Percentiles rank a stretch among this genome's conserved stretches.
Conservation (phyloP, 1,140 invertebrate species). For the Stegodyphus mimosarum region DNA sequence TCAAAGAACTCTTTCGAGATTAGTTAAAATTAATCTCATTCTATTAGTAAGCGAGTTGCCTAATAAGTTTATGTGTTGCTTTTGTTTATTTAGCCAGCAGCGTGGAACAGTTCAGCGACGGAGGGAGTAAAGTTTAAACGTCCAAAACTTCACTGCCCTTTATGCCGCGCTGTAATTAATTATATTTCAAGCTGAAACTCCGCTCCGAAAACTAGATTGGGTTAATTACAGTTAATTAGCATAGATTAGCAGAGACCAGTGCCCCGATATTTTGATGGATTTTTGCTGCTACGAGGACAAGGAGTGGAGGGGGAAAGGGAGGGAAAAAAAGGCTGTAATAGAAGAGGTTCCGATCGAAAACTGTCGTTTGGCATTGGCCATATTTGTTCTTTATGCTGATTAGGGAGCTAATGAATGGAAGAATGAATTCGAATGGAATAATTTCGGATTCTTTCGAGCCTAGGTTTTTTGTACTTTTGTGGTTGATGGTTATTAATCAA, state of each 20-base stretch:
- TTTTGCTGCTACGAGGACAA: background rate
- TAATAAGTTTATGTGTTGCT: no score
- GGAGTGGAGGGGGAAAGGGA: background rate
- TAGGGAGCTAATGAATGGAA: background rate
- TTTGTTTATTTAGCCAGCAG: no score
- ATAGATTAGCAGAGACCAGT: constrained; percentile 23
- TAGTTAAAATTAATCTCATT: no score
- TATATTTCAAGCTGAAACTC: background rate
- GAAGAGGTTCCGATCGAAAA: constrained; percentile 1
- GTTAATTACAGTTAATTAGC: constrained; percentile 48
- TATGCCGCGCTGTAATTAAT: constrained; percentile 17
- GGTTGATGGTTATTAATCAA: background rate
- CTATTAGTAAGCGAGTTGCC: no score
- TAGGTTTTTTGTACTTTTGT: no score
- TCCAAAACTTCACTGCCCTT: background rate
- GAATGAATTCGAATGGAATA: background rate
- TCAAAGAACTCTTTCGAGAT: no score
- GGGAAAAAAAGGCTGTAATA: constrained; percentile 17
- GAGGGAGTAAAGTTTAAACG: no score
- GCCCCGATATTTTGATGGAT: background rate
- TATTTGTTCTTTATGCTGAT: background rate
- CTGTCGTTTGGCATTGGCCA: background rate
- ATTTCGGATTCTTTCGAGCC: background rate
- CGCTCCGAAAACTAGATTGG: constrained; percentile 35
- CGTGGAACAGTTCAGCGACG: no score